Evolutionary conservation across 2,113 vertebrate species (phyloP).

Genomic region (Ceyx melanurus): DNA sequence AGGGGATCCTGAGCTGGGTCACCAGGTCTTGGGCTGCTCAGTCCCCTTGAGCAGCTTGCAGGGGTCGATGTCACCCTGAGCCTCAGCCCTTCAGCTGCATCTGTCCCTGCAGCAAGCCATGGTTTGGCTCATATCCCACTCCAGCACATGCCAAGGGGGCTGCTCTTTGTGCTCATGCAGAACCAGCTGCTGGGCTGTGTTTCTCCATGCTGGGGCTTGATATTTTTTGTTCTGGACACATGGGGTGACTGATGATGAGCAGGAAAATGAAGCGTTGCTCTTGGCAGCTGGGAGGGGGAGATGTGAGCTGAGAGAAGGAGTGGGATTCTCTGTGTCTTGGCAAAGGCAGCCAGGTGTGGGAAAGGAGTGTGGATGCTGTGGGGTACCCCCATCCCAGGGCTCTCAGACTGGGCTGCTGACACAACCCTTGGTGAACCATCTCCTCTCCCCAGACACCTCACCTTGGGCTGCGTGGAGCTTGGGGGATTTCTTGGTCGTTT

Average conservation of each 20-base stretch:
- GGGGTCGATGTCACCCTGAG: not conserved
- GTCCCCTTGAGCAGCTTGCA: fast-evolving
- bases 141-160: not conserved
- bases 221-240: not conserved
- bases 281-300: fast-evolving
- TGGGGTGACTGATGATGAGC: not conserved
- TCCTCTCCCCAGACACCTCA: not conserved
- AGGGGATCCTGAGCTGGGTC: not conserved
- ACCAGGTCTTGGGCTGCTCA: not conserved
- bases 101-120: not conserved
- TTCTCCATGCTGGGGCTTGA: not conserved
- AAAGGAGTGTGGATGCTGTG: not conserved
- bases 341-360: not conserved
- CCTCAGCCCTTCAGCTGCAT: not conserved
- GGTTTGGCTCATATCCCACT: not conserved
- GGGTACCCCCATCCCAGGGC: not conserved
- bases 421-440: fast-evolving
- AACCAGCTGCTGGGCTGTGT: not conserved
- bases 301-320: not conserved
- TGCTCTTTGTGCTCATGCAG: not conserved
- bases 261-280: not conserved
- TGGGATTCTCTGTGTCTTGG: not conserved
- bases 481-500: not conserved
- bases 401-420: not conserved
- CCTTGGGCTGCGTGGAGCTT: fast-evolving